These are phyloP conservation scores for Elysia chlorotica DNA, from an alignment of 1,140 invertebrate species.

Conservation along the genomic window DNA sequence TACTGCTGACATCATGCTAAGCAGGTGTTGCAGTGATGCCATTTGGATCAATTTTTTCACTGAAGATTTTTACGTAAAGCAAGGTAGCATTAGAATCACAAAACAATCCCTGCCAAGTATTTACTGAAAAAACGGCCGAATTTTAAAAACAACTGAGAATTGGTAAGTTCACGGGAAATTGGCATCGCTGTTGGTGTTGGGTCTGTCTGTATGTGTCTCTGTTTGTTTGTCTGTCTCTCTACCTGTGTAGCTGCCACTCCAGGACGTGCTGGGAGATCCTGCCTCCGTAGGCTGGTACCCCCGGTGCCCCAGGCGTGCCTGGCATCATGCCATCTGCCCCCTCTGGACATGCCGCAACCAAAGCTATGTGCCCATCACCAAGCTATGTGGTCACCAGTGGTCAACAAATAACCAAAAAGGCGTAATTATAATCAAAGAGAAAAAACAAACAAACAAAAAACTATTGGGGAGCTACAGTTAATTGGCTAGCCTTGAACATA, in stretches of 20 bases:
- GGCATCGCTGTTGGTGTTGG: too few species aligned
- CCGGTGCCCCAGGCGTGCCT: too few species aligned
- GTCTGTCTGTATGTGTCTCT: too few species aligned
- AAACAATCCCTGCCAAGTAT: neutral
- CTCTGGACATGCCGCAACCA: conserved; percentile 11
- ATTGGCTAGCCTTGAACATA: neutral
- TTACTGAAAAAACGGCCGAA: too few species aligned
- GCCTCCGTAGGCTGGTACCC: too few species aligned
- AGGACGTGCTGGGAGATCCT: neutral
- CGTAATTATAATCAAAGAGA: neutral
- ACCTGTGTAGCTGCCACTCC: conserved; percentile 1
- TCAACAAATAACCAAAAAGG: conserved; percentile 3
- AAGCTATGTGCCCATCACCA: conserved; percentile 22
- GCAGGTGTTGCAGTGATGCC: too few species aligned
- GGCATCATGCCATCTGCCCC: too few species aligned
- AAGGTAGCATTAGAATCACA: neutral
- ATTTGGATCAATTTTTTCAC: too few species aligned
- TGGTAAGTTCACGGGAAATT: neutral
- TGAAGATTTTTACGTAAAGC: too few species aligned
- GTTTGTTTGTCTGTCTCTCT: too few species aligned
- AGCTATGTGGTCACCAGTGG: neutral
- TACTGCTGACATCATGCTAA: too few species aligned
- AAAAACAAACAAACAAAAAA: neutral
- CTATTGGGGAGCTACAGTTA: too few species aligned
- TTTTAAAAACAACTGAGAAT: neutral